phyloP scores from a whole-genome alignment of 2,888 invertebrate species.

The Eutolmus rufibarbis region DNA sequence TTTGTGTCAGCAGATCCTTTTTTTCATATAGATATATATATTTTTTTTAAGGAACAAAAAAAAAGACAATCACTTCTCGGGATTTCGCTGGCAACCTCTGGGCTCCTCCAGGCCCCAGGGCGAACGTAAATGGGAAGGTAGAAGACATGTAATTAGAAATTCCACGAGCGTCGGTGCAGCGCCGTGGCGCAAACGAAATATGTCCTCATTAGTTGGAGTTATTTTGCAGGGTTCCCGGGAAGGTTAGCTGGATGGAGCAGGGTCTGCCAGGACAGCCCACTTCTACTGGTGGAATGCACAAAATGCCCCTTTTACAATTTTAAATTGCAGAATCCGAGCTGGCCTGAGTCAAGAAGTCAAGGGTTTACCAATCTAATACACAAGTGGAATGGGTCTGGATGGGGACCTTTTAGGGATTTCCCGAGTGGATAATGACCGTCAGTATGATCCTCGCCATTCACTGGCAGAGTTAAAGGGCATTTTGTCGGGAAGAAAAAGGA shows the following conservation, averaged over 20 bases:
- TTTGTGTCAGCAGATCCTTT: background rate
- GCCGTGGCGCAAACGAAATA: background rate
- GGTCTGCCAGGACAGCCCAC: background rate
- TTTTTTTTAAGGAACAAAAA: background rate
- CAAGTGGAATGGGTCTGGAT: background rate
- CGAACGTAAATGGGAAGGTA: background rate
- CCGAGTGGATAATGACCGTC: background rate
- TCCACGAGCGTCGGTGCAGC: background rate
- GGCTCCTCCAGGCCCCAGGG: background rate
- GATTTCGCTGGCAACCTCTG: background rate
- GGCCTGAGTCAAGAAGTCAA: background rate
- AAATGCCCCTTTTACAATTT: background rate
- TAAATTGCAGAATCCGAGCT: background rate
- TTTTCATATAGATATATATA: background rate
- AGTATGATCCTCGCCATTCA: background rate
- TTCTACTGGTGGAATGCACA: background rate
- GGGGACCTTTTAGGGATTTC: background rate
- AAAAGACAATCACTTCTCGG: background rate
- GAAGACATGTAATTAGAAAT: background rate
- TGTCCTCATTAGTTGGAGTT: background rate
- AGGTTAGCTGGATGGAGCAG: background rate
- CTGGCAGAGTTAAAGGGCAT: background rate
- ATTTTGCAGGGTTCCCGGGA: background rate
- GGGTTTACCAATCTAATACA: background rate
- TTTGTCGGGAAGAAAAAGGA: background rate